Evolutionary conservation across 2,888 invertebrate species (phyloP).

Genomic region (Apotomis capreana): DNA sequence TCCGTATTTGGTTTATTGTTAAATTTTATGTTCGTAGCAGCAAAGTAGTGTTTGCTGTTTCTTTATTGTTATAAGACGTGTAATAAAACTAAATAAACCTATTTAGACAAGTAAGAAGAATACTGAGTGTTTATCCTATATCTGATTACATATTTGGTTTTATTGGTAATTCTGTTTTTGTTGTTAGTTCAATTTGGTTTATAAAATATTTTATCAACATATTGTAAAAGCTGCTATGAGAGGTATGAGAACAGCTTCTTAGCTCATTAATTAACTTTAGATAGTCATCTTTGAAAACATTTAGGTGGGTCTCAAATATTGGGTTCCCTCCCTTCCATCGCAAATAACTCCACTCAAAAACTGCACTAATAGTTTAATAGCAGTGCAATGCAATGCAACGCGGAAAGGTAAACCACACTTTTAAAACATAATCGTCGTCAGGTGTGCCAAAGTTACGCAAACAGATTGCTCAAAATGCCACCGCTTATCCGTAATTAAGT

Average conservation of each 20-base stretch:
- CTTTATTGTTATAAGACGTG: constrained; percentile 6
- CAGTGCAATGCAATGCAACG: not conserved
- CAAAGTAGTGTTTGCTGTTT: constrained; percentile 18
- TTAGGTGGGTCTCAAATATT: no score
- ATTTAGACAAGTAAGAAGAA: not conserved
- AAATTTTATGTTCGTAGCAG: not conserved
- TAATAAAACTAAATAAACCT: constrained; percentile 2
- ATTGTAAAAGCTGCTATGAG: no score
- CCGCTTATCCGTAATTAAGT: constrained; percentile 22
- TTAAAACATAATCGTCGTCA: not conserved
- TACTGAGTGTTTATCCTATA: not conserved
- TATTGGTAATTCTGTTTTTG: no score
- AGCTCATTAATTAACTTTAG: no score
- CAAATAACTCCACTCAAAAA: not conserved
- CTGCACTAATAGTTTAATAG: no score
- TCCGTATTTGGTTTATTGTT: not conserved
- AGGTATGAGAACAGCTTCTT: no score
- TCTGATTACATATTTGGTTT: no score
- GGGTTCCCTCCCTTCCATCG: not conserved
- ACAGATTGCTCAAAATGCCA: constrained; percentile 3
- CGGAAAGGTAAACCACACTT: constrained; percentile 19
- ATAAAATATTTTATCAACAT: no score
- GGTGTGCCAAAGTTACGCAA: constrained; percentile 12
- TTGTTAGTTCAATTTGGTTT: no score
- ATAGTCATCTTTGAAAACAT: no score